Evolutionary conservation across 1,140 invertebrate species (phyloP).

Genomic region (Eulimnadia texana): DNA sequence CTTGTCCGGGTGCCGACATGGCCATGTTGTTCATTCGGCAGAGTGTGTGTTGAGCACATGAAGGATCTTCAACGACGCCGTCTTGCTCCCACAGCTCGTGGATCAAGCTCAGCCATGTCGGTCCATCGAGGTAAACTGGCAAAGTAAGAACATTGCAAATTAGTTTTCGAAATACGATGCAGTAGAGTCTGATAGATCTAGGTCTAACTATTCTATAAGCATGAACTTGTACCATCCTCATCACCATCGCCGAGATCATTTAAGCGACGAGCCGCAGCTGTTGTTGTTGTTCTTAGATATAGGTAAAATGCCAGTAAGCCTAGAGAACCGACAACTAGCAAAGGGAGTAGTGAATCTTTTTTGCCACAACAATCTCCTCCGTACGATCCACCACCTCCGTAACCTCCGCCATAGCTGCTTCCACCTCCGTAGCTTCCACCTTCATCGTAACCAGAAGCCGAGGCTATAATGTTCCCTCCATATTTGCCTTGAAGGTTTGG

Average conservation of each 20-base stretch:
- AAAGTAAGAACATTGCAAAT: not conserved
- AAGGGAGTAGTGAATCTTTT: slow-evolving; percentile 10
- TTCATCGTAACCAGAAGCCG: not conserved
- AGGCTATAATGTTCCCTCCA: not conserved
- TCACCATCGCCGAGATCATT: slow-evolving; percentile 9
- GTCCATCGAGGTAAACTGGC: slow-evolving; percentile 13
- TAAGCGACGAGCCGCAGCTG: slow-evolving; percentile 1
- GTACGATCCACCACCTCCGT: slow-evolving; percentile 4
- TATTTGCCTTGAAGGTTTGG: not conserved
- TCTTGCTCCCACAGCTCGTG: slow-evolving; percentile 18
- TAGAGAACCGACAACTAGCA: slow-evolving; percentile 13
- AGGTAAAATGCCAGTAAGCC: slow-evolving; percentile 15
- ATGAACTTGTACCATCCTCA: not conserved
- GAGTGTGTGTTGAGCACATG: slow-evolving; percentile 15
- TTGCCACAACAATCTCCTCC: slow-evolving; percentile 9
- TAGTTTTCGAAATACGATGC: not conserved
- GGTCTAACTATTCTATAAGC: not conserved
- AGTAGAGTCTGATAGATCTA: not conserved
- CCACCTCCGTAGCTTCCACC: not conserved
- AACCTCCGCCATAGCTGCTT: not conserved
- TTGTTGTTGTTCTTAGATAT: slow-evolving; percentile 15
- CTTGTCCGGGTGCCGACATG: slow-evolving; percentile 13
- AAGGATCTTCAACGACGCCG: slow-evolving; percentile 8
- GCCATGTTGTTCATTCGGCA: slow-evolving; percentile 16
- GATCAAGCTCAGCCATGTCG: slow-evolving; percentile 16